Evolutionary conservation across 2,113 vertebrate genomes (phyloP).

Genomic region (Macquaria ambigua): DNA sequence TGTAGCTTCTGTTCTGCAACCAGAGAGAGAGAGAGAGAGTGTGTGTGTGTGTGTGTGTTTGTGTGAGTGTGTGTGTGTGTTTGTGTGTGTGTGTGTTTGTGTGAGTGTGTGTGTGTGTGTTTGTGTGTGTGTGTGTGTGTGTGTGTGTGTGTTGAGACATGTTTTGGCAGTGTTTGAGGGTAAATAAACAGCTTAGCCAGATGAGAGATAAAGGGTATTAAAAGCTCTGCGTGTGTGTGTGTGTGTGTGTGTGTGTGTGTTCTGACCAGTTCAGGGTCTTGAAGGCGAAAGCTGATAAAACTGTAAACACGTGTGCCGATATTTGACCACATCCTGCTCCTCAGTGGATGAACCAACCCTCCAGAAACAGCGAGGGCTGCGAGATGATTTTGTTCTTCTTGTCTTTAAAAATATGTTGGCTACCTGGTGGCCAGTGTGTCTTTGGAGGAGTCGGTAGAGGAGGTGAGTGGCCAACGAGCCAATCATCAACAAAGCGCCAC

Average conservation of each 20-base stretch:
- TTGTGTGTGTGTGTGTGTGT: background rate
- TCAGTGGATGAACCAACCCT: background rate
- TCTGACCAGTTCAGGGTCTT: background rate
- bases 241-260: background rate
- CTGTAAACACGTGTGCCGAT: background rate
- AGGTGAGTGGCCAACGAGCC: too few relatives aligned
- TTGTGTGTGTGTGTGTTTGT: constrained; percentile 4
- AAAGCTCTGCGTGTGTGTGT: background rate
- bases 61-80: constrained; percentile 1
- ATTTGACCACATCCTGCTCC: background rate
- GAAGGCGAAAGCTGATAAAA: background rate
- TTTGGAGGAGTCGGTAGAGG: too few relatives aligned
- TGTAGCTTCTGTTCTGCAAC: background rate
- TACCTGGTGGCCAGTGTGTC: background rate
- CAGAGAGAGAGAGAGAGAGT: background rate
- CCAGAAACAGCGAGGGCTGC: background rate
- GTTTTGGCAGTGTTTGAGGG: background rate
- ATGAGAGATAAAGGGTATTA: background rate
- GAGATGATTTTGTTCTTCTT: background rate
- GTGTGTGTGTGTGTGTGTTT: background rate
- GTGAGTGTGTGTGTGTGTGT: background rate
- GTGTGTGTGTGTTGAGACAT: background rate
- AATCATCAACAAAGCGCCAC: background rate
- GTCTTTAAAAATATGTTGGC: background rate
- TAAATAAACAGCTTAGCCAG: background rate